Evolutionary conservation across 1,140 invertebrate species (phyloP).

Genomic region (Solen grandis): DNA sequence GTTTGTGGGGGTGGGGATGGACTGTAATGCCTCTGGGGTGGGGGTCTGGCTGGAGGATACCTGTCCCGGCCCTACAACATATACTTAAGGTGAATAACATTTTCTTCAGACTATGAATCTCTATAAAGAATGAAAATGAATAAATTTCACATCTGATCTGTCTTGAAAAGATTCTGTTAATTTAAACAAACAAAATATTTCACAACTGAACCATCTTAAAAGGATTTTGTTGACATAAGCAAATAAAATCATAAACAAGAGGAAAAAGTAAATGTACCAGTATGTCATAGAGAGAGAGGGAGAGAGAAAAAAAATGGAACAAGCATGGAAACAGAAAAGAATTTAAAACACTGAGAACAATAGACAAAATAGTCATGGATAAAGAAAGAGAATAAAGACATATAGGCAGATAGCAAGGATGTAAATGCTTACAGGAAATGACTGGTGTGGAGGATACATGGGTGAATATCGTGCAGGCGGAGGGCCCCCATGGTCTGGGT

Average conservation of each 20-base stretch:
- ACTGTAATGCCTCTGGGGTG: slow-evolving; percentile 52
- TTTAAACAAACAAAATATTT: background rate
- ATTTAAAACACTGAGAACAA: too few species aligned
- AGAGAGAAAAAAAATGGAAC: too few species aligned
- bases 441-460: background rate
- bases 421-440: too few species aligned
- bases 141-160: background rate
- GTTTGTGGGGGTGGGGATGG: slow-evolving; percentile 11
- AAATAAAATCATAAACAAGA: too few species aligned
- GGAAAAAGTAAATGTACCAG: too few species aligned
- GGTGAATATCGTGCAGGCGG: background rate
- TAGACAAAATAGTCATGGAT: too few species aligned
- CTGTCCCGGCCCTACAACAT: slow-evolving; percentile 17
- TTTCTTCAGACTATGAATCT: background rate
- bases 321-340: too few species aligned
- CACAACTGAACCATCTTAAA: too few species aligned
- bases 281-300: too few species aligned
- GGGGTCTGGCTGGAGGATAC: slow-evolving; percentile 1
- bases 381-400: too few species aligned
- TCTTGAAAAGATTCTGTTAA: background rate
- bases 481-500: background rate
- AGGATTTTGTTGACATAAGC: too few species aligned
- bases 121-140: background rate
- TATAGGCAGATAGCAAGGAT: too few species aligned
- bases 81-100: background rate